Conservation (phyloP, 2,797 vertebrate species). For the Thamnophis elegans region DNA sequence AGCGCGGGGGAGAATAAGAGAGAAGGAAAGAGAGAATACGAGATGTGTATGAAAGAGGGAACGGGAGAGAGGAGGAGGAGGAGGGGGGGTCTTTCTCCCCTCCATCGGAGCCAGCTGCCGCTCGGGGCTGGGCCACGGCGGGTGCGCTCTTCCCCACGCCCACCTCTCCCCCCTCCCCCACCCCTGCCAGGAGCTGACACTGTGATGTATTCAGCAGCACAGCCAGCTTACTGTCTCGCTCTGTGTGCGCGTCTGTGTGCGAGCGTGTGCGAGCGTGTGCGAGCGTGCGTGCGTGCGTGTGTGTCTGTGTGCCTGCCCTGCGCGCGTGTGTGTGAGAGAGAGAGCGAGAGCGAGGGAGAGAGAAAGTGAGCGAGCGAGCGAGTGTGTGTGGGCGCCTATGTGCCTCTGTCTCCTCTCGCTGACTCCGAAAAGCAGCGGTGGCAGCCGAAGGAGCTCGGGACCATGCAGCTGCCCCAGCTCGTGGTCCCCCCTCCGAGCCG, state of each 20-base stretch:
- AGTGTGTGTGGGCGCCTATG: background rate
- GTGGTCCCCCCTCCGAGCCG: conserved; percentile 18
- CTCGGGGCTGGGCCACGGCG: background rate
- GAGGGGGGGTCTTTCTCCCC: too few species aligned
- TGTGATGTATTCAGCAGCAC: conserved; percentile 26
- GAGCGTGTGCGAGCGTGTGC: background rate
- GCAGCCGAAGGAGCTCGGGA: conserved; percentile 12
- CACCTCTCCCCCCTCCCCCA: conserved; percentile 3
- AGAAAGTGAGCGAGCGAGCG: too few species aligned
- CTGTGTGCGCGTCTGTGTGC: background rate
- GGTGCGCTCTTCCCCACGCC: background rate
- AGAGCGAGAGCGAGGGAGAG: background rate
- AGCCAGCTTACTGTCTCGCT: background rate
- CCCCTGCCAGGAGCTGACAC: conserved; percentile 21
- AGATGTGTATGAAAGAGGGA: too few species aligned
- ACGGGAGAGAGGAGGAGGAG: too few species aligned
- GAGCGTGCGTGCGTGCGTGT: background rate
- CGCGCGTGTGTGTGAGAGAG: background rate
- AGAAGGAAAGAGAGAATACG: background rate
- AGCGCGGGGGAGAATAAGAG: too few species aligned
- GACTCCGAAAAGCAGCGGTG: background rate
- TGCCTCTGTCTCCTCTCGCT: background rate
- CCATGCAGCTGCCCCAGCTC: conserved; percentile 60
- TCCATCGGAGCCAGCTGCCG: conserved; percentile 10
- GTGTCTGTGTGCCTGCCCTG: too few species aligned